Conservation (phyloP, 2,797 vertebrate species). For the Onychomys arenicola region DNA sequence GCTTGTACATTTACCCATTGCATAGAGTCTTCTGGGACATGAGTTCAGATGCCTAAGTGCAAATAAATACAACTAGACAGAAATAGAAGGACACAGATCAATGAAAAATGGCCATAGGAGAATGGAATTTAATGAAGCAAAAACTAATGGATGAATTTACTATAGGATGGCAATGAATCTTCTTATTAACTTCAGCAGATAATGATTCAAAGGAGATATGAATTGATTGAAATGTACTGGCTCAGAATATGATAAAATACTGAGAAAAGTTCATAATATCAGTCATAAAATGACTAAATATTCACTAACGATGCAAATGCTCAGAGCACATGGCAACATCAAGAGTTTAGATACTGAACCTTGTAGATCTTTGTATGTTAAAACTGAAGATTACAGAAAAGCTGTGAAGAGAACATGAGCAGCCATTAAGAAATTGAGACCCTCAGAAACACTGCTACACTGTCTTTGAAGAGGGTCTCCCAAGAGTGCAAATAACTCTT, state of each 20-base stretch:
- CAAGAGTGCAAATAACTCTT: slow-evolving; percentile 6
- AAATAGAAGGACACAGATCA: not conserved
- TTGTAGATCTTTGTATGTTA: not conserved
- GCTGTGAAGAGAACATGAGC: not conserved
- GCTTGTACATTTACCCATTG: not conserved
- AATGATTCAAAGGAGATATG: not conserved
- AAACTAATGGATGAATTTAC: not conserved
- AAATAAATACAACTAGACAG: not conserved
- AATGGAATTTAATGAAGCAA: not conserved
- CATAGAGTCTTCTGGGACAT: not conserved
- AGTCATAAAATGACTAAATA: not conserved
- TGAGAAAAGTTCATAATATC: slow-evolving; percentile 3
- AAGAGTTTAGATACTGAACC: not conserved
- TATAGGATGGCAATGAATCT: not conserved
- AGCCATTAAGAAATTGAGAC: not conserved
- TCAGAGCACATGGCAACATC: not conserved
- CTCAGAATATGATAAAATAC: not conserved
- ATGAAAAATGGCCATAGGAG: not conserved
- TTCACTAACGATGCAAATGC: not conserved
- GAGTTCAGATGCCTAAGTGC: not conserved
- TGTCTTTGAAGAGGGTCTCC: not conserved
- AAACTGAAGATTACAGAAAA: slow-evolving; percentile 24
- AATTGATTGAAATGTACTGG: not conserved
- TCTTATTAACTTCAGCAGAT: not conserved
- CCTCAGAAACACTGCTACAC: not conserved